Percentiles rank a stretch among this genome's conserved stretches.
Conservation (phyloP, 2,113 vertebrate species). For the Mixornis gularis region DNA sequence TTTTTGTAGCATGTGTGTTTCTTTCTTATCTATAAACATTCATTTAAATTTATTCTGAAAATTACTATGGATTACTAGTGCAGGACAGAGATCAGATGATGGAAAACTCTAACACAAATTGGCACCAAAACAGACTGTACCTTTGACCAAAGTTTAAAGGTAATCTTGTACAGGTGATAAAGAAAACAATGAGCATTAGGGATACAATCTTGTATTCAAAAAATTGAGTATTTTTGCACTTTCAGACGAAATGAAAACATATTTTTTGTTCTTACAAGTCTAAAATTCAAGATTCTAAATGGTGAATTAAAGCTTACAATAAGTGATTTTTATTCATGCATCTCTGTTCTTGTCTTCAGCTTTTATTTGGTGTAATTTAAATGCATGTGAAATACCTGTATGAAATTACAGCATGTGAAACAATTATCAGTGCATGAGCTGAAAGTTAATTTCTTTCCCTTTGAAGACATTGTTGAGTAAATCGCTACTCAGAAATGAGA, state of each 20-base stretch:
- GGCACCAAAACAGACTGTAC: rapidly evolving
- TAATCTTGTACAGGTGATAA: neutral
- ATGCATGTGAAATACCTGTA: neutral
- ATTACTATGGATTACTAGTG: neutral
- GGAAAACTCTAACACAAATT: neutral
- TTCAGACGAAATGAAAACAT: neutral
- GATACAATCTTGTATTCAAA: neutral
- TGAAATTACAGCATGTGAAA: neutral
- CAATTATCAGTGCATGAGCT: neutral
- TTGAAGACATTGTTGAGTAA: neutral
- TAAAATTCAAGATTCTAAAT: neutral
- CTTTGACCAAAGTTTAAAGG: neutral
- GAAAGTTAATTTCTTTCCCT: neutral
- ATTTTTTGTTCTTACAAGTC: rapidly evolving
- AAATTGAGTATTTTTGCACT: neutral
- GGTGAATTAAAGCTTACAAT: neutral
- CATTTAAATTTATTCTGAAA: neutral
- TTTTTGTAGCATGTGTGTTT: neutral
- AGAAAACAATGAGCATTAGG: neutral
- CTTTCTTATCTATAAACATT: neutral
- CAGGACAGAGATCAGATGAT: neutral
- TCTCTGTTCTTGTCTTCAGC: neutral
- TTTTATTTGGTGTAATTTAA: neutral
- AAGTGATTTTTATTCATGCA: neutral
- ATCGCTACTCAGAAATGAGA: neutral